Evolutionary conservation across 1,140 invertebrate species (phyloP), one percentile per base, ranked within the genome.

Genomic region (Wiebesia pumilae): DNA sequence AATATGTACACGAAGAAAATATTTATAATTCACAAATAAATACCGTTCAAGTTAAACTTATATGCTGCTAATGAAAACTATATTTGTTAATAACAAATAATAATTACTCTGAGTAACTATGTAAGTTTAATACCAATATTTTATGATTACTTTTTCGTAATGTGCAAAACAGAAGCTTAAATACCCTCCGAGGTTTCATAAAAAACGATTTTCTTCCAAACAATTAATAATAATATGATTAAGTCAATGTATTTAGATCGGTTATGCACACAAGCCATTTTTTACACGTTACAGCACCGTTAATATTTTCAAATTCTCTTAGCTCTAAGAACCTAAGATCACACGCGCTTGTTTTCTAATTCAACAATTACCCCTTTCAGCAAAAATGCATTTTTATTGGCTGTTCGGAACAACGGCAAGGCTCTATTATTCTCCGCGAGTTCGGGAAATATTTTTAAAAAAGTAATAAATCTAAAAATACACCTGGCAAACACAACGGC

Each of bases 41-140:
- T 78, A 78, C 54, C 54, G 47, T 54, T 62, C 27, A 65, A 80
- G 78, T 80, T 54, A 80, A 80, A 80, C 54, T 80, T 58, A 62
- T 33, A 19, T 33, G 21, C 51, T 27, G 27, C 38, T 58, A 79
- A 79, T 79, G 54, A 51, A 58, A 30, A 54, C 47, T 33, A 54
- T 79, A 79, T 79, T 79, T 79, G 77, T 79, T 79, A 79, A 79
- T 58, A 54, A 79, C 51, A 79, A 79, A 79, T 54, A 54, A 75
- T 79, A 79, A n/a, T n/a, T n/a, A 79, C 47, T 79, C 51, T 33
- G 47, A 79, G 24, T 38, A 77, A n/a, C 24, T 51, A 54, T 79
- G 51, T 79, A 51, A 33, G 51, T 54, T 79, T 79, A 51, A 47
- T 58, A 79, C 40, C 51, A 35, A 79, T 79, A 33, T 79, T 79